Evolutionary conservation across 64 coral and sea anemone species (phyloP).

Genomic region (Actinia tenebrosa): DNA sequence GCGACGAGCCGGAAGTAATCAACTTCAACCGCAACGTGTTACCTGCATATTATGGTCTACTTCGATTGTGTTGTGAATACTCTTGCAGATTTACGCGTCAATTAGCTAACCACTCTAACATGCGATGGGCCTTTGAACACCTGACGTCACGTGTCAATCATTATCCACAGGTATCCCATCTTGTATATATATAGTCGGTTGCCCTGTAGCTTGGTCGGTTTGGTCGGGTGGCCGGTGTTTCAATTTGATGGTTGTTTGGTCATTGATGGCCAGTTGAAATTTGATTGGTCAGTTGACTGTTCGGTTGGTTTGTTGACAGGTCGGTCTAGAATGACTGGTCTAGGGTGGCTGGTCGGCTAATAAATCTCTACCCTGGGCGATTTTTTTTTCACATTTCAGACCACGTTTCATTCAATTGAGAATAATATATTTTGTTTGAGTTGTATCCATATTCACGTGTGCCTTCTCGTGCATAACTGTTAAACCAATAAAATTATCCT

Average conservation of each 20-base stretch:
- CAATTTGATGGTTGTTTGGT: too few species aligned
- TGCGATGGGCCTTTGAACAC: conserved; percentile 98
- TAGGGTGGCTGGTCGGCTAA: too few species aligned
- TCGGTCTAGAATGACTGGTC: too few species aligned
- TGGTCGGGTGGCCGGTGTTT: neutral
- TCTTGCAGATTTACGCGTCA: conserved; percentile 80
- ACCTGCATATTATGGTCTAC: conserved; percentile 92
- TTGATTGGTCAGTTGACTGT: neutral
- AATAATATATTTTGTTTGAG: too few species aligned
- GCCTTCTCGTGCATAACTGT: too few species aligned
- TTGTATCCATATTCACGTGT: too few species aligned
- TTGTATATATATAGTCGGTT: neutral
- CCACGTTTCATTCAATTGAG: too few species aligned
- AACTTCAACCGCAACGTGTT: conserved; percentile 94
- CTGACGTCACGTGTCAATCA: conserved; percentile 91
- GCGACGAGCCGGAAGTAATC: conserved; percentile 94
- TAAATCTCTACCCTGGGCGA: too few species aligned
- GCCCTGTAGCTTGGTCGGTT: neutral
- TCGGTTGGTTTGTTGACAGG: too few species aligned
- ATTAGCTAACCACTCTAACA: conserved; percentile 84
- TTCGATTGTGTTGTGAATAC: conserved; percentile 90
- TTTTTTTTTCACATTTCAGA: too few species aligned
- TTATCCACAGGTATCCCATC: conserved; percentile 74
- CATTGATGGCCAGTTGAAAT: too few species aligned
- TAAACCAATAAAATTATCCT: too few species aligned